Base-by-base conservation (phyloP, 2,113 vertebrate genomes). In the Copsychus sechellarum region DNA sequence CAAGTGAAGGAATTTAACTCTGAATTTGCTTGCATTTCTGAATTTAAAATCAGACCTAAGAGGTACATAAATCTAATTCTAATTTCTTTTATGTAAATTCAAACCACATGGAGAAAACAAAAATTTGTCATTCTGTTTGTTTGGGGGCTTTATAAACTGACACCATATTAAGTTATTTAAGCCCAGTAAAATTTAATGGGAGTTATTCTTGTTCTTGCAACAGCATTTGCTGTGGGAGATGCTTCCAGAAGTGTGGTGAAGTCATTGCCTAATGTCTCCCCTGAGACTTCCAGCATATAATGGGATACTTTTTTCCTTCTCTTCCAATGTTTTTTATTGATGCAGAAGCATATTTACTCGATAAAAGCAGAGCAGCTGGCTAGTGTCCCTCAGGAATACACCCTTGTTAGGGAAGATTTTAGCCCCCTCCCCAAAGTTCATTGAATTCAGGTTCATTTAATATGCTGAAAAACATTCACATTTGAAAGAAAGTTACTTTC, bases 301-400 rank as follows among this genome's bases (percentile, higher is more conserved):
- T 53, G 28, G 64, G 96, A 97, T 92, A 86, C 53, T 38, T 72
- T 85, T 77, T 66, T 64, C 58, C 25, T 83, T 88, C 81, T 85
- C 86, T 87, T 88, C 69, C 78, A 62, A 43, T 71, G 73, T 17
- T 93, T 88, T 95, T 95, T 91, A 82, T 88, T 78, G 94, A 95
- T 9, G 3, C 54, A 76, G 77, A 88, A 90, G 70, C 65, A 92
- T 89, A 92, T 86, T 94, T 95, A 88, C 18, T 45, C 56, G 48
- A 48, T 81, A 74, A 91, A 96, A 96, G 82, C 76, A 69, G 90
- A 96, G 81, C 97, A 98, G 97, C 96, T 97, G 97, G 80, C 83
- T 67, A 61, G 48, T 34, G 73, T 91, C 97, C 90, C 94, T 78
- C 2, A 87, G 97, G 97, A 96, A 86, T 93, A 94, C 50, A 95